Base-by-base conservation (phyloP, 2,113 vertebrate genomes). In the Astatotilapia flaviijosephi region DNA sequence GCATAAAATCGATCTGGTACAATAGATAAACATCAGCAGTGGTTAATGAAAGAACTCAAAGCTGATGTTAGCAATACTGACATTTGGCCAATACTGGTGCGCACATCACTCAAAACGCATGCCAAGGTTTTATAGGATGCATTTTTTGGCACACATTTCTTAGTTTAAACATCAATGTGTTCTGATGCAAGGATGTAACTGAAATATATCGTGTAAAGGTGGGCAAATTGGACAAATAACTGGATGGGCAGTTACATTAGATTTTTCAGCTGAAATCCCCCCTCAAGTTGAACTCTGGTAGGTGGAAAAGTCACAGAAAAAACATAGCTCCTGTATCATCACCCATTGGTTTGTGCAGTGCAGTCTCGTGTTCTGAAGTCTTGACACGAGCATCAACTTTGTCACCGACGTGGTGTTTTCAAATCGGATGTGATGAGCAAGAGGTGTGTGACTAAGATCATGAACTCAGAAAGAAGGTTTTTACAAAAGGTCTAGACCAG, bases 171-270 rank as follows among this genome's bases (percentile, higher is more conserved):
- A 73, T 21, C 6, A 45, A 73, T 45, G 21, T 17, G 68, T 11
- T 73, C 40, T 45, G 40, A 11, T 73, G 1, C 15, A 49, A 31
- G 42, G 9, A 47, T 49, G 15, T 28, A 49, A 12, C 42, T 11
- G 0, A 5, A 75, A 49, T 42, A 45, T 73, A 35, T 35, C 0
- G 35, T 26, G 37, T 37, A 6, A 70, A 14, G n/a, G n/a, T 40
- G 35, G 0, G 58, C 2, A 3, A 62, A 62, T 4, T 65, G 31
- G 17, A 37, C 60, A n/a, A 65, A 65, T 65, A 37, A 65, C 33
- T 35, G 9, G 17, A 35, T 37, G 10, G 19, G 60, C 4, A 2
- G 60, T 37, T 37, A 65, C 33, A 37, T 65, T 11, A 0, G 6
- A 65, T 65, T 65, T 65, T 35, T 65, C 17, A 35, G 31, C 31